Evolutionary conservation across 2,113 vertebrate species (phyloP).

Genomic region (Apaloderma vittatum): DNA sequence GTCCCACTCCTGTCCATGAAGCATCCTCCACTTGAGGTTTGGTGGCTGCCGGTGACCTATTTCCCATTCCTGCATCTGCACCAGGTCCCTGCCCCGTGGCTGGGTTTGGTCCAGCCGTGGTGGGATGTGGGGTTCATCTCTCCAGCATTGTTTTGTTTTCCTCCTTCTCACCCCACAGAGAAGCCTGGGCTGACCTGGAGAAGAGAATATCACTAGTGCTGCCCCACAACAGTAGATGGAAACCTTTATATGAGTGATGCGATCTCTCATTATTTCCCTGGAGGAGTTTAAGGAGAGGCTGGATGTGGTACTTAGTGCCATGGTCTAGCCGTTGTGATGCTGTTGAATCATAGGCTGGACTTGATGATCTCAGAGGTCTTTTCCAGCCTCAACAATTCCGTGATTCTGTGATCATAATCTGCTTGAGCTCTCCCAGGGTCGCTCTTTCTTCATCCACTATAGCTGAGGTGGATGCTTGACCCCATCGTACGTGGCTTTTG

Average conservation of each 20-base stretch:
- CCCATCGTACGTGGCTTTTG: fast-evolving
- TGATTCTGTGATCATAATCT: not conserved
- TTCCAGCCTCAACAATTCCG: too few relatives aligned
- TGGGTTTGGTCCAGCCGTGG: not conserved
- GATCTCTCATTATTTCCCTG: not conserved
- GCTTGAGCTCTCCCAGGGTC: not conserved
- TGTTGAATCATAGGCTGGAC: too few relatives aligned
- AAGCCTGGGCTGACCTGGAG: not conserved
- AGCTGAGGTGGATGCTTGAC: not conserved
- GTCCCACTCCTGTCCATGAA: fast-evolving
- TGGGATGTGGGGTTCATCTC: fast-evolving
- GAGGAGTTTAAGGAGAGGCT: too few relatives aligned
- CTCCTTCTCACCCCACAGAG: not conserved
- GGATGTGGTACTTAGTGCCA: too few relatives aligned
- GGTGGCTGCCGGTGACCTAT: not conserved
- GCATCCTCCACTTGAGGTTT: not conserved
- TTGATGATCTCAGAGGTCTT: too few relatives aligned
- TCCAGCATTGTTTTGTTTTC: not conserved
- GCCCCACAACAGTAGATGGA: not conserved
- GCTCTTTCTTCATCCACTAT: not conserved
- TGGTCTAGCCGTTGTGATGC: too few relatives aligned
- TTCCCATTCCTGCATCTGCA: not conserved
- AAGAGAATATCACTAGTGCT: not conserved
- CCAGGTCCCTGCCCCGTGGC: not conserved
- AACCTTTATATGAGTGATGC: not conserved